Percentiles rank a stretch among this genome's conserved stretches.
Evolutionary conservation across 2,888 invertebrate genomes (phyloP).

Genomic region (Julus scandinavius): DNA sequence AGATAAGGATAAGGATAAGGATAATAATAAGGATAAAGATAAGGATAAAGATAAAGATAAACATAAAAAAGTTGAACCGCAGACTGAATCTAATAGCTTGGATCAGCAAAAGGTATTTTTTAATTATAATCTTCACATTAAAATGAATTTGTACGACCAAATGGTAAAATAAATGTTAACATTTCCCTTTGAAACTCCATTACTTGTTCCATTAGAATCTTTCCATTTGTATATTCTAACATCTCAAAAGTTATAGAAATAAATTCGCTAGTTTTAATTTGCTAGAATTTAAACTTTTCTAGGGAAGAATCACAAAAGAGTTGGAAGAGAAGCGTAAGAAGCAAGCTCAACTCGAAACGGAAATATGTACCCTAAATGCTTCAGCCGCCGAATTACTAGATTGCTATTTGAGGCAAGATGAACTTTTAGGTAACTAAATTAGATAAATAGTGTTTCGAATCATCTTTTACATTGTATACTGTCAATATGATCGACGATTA

Average conservation of each 20-base stretch:
- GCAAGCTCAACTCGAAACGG: conserved; percentile 59
- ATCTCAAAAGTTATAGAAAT: background rate
- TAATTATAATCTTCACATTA: no score
- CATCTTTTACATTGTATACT: background rate
- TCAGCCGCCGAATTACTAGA: conserved; percentile 65
- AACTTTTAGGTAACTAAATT: conserved; percentile 65
- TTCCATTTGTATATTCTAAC: no score
- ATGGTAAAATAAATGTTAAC: no score
- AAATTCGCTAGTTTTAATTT: background rate
- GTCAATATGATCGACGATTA: background rate
- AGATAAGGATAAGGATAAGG: no score
- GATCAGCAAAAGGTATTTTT: conserved; percentile 46
- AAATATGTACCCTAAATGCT: conserved; percentile 60
- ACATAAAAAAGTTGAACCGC: background rate
- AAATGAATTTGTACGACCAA: no score
- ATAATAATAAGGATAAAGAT: no score
- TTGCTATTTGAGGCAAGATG: conserved; percentile 67
- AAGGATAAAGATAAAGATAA: background rate
- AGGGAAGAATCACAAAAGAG: conserved; percentile 61
- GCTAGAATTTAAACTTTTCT: background rate
- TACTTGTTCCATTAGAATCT: no score
- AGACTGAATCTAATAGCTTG: background rate
- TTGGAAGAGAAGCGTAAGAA: conserved; percentile 60
- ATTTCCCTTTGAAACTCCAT: no score
- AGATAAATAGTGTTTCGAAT: no score